Evolutionary conservation across 2,888 invertebrate species (phyloP).

Genomic region (Mimumesa dahlbomi): DNA sequence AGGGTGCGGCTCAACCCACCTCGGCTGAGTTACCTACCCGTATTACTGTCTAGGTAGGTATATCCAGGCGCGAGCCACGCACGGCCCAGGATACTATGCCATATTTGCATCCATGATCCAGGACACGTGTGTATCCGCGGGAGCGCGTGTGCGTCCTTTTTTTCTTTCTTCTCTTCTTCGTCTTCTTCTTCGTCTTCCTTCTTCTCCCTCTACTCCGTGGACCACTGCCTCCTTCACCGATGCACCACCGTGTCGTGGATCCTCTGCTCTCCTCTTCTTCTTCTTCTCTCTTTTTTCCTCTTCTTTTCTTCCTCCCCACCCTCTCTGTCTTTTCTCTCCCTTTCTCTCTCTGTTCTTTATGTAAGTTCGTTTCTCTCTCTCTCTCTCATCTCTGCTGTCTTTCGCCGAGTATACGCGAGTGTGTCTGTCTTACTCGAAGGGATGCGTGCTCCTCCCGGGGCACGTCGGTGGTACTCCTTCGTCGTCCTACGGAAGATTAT

Average conservation of each 20-base stretch:
- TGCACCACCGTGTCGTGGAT: slow-evolving; percentile 34
- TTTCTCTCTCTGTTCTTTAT: no score
- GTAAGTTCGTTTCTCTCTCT: not conserved
- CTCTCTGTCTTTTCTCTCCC: not conserved
- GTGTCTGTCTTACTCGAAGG: slow-evolving; percentile 18
- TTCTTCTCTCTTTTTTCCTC: slow-evolving; percentile 69
- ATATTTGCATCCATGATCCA: slow-evolving; percentile 75
- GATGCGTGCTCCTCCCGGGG: slow-evolving; percentile 35
- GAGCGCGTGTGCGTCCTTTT: slow-evolving; percentile 73
- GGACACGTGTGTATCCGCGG: slow-evolving; percentile 67
- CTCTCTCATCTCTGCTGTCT: slow-evolving; percentile 2
- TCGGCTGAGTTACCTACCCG: slow-evolving; percentile 75
- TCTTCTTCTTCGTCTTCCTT: slow-evolving; percentile 7
- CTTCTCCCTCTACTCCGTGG: slow-evolving; percentile 2
- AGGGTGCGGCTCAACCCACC: slow-evolving; percentile 77
- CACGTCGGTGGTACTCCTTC: slow-evolving; percentile 15
- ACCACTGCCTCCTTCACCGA: slow-evolving; percentile 38
- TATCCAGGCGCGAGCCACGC: slow-evolving; percentile 66
- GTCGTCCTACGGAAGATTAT: slow-evolving; percentile 32
- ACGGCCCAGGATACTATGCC: slow-evolving; percentile 69
- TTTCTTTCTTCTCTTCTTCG: slow-evolving; percentile 51
- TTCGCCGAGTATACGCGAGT: slow-evolving; percentile 13
- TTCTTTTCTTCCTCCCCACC: slow-evolving; percentile 12
- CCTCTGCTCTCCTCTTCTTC: slow-evolving; percentile 71
- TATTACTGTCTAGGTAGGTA: slow-evolving; percentile 75